These are phyloP conservation scores for Nyctereutes procyonoides DNA, from an alignment of 2,113 vertebrate genomes.

Conservation along the genomic window DNA sequence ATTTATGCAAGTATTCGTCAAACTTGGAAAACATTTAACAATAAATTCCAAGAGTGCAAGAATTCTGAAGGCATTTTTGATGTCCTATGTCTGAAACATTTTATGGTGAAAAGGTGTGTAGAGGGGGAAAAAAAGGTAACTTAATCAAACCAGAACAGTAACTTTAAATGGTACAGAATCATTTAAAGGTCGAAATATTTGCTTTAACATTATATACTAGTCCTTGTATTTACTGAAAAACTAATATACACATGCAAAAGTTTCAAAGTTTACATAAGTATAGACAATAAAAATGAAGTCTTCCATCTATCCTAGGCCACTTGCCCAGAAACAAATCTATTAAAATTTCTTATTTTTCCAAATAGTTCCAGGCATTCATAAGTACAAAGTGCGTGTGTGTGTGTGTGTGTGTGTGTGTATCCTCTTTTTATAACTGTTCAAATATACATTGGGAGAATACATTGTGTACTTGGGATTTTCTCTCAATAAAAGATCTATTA, in stretches of 20 bases:
- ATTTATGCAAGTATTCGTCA: neutral
- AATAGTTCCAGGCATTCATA: neutral
- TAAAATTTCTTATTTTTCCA: neutral
- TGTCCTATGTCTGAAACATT: neutral
- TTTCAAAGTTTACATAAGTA: neutral
- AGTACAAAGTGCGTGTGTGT: neutral
- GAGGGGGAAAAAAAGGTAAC: neutral
- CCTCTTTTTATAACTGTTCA: neutral
- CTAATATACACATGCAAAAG: neutral
- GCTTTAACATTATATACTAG: neutral
- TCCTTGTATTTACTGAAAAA: neutral
- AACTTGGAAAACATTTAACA: neutral
- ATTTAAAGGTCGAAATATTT: neutral
- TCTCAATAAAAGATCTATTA: neutral
- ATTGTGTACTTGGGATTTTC: neutral
- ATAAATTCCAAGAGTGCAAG: neutral
- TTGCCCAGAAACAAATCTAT: neutral
- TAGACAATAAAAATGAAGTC: neutral
- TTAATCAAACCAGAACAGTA: neutral
- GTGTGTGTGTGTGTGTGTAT: neutral
- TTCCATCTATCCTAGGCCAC: neutral
- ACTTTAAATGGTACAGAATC: neutral
- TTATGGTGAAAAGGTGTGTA: neutral
- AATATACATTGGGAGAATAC: neutral
- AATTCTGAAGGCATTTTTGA: neutral